Conservation (phyloP, 2,888 invertebrate genomes). For the Dryadula phaetusa region DNA sequence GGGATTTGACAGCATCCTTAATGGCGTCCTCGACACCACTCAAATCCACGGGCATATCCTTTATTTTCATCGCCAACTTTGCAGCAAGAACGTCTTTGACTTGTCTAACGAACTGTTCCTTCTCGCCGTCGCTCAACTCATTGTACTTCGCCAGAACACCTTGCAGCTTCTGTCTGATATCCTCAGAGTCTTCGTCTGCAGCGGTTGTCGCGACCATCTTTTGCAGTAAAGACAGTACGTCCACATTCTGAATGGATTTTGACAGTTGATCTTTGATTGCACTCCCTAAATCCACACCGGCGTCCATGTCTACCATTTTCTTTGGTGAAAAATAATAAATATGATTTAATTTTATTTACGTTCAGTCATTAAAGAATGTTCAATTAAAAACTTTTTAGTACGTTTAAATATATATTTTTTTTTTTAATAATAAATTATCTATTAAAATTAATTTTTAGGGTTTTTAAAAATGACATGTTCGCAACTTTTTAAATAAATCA, state of each 20-base stretch:
- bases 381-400: too few relatives aligned
- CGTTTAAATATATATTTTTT: too few relatives aligned
- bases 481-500: too few relatives aligned
- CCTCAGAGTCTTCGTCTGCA: constrained; percentile 64
- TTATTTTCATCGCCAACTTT: constrained; percentile 59
- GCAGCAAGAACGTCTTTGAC: constrained; percentile 66
- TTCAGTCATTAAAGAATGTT: too few relatives aligned
- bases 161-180: constrained; percentile 60
- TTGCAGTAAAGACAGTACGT: constrained; percentile 63
- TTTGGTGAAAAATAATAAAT: constrained; percentile 27
- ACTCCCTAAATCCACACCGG: constrained; percentile 55
- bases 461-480: too few relatives aligned
- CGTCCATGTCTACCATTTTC: constrained; percentile 40
- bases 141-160: constrained; percentile 62
- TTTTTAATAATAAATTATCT: too few relatives aligned
- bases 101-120: constrained; percentile 60
- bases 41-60: constrained; percentile 59
- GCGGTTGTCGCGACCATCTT: constrained; percentile 63
- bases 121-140: constrained; percentile 63
- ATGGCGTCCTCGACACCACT: constrained; percentile 65
- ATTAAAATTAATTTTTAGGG: too few relatives aligned
- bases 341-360: too few relatives aligned
- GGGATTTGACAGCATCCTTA: constrained; percentile 58
- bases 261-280: constrained; percentile 63
- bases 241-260: constrained; percentile 68